Percentiles rank a stretch among this genome's conserved stretches.
phyloP scores from a whole-genome alignment of 2,888 invertebrate species.

The Hofmannophila pseudospretella region DNA sequence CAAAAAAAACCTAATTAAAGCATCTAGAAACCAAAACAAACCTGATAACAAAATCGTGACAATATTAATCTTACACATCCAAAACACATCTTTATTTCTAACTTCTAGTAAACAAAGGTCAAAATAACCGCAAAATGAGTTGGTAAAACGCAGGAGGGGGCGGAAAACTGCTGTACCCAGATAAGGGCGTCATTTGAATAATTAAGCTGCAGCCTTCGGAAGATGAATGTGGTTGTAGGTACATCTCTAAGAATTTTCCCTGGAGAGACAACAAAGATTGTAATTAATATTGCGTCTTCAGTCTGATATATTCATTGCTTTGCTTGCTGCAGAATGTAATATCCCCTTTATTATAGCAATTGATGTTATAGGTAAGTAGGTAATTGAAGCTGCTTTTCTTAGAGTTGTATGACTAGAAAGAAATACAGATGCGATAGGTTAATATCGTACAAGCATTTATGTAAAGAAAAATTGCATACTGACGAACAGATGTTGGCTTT shows the following conservation, averaged over 20 bases:
- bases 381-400: too few relatives aligned
- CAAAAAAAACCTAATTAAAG: neutral
- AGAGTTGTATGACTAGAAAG: too few relatives aligned
- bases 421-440: too few relatives aligned
- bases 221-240: conserved; percentile 59
- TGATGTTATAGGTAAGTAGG: too few relatives aligned
- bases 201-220: conserved; percentile 55
- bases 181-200: conserved; percentile 71
- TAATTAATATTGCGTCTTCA: conserved; percentile 3
- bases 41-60: conserved; percentile 1
- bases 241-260: conserved; percentile 1
- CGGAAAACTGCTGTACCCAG: conserved; percentile 59
- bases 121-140: conserved; percentile 9
- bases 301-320: neutral
- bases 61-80: too few relatives aligned
- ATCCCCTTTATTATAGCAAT: too few relatives aligned
- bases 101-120: neutral
- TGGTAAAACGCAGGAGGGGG: conserved; percentile 29
- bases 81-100: neutral
- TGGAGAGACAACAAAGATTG: conserved; percentile 3
- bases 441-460: too few relatives aligned
- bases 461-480: too few relatives aligned
- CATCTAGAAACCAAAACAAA: neutral
- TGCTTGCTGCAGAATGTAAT: too few relatives aligned
- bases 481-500: too few relatives aligned